phyloP scores from a whole-genome alignment of 2,113 vertebrate species.

The Forbesichthys agassizii region DNA sequence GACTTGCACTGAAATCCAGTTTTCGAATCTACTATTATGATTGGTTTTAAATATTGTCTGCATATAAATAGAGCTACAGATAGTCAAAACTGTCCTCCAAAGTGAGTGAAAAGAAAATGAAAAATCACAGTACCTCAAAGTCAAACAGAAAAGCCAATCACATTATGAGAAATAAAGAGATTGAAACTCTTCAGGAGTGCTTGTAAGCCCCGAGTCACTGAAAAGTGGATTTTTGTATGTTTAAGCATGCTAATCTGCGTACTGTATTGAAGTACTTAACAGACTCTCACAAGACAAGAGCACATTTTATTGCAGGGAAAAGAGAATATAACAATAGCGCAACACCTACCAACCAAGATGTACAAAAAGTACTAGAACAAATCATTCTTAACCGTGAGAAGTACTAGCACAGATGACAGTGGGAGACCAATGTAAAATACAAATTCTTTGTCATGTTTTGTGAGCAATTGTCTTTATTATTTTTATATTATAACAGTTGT shows the following conservation, averaged over 20 bases:
- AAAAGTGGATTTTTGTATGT: constrained; percentile 32
- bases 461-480: constrained; percentile 37
- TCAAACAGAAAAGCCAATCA: constrained; percentile 25
- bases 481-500: constrained; percentile 23
- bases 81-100: too few species aligned
- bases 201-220: constrained; percentile 9
- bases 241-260: constrained; percentile 34
- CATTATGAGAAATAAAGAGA: not conserved
- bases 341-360: constrained; percentile 14
- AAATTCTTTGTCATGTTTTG: not conserved
- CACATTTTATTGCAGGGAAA: constrained; percentile 10
- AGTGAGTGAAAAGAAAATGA: constrained; percentile 13
- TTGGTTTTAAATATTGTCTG: not conserved
- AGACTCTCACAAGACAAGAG: constrained; percentile 3
- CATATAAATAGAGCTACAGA: not conserved
- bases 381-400: constrained; percentile 21
- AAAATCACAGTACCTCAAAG: not conserved
- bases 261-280: constrained; percentile 30
- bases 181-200: constrained; percentile 15
- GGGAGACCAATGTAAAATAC: not conserved
- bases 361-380: constrained; percentile 26
- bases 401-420: constrained; percentile 9
- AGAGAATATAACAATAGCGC: constrained; percentile 18
- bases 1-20: constrained; percentile 13
- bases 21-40: not conserved